phyloP scores from a whole-genome alignment of 2,113 vertebrate genomes.

The Anhinga rufa region DNA sequence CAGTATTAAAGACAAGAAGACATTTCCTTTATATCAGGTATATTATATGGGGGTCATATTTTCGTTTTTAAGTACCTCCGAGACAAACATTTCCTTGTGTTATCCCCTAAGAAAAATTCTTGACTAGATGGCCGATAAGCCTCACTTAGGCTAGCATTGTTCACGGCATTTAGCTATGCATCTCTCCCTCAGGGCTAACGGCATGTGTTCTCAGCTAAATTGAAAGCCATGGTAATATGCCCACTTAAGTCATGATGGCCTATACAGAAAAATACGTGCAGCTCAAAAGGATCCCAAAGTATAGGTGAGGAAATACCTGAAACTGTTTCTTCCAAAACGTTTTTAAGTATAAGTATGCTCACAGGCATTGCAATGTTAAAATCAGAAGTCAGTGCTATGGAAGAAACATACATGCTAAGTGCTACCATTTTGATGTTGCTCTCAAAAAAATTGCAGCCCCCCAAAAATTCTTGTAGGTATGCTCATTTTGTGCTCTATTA shows the following conservation, averaged over 20 bases:
- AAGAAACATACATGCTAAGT: not conserved
- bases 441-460: not conserved
- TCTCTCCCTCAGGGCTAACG: not conserved
- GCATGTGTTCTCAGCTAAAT: not conserved
- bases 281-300: not conserved
- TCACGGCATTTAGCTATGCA: not conserved
- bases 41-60: not conserved
- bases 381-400: not conserved
- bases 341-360: not conserved
- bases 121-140: not conserved
- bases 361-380: not conserved
- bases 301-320: not conserved
- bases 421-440: not conserved
- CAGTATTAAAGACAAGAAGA: not conserved
- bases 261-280: not conserved
- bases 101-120: not conserved
- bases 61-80: not conserved
- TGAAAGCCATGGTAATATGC: not conserved
- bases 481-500: constrained; percentile 11
- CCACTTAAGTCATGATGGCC: not conserved
- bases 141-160: not conserved
- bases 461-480: constrained; percentile 13
- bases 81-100: not conserved
- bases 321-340: not conserved
- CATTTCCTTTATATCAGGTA: not conserved